Evolutionary conservation across 1,140 invertebrate genomes (phyloP), one percentile per base, ranked within the genome.

Genomic region (Drosophila leontia): DNA sequence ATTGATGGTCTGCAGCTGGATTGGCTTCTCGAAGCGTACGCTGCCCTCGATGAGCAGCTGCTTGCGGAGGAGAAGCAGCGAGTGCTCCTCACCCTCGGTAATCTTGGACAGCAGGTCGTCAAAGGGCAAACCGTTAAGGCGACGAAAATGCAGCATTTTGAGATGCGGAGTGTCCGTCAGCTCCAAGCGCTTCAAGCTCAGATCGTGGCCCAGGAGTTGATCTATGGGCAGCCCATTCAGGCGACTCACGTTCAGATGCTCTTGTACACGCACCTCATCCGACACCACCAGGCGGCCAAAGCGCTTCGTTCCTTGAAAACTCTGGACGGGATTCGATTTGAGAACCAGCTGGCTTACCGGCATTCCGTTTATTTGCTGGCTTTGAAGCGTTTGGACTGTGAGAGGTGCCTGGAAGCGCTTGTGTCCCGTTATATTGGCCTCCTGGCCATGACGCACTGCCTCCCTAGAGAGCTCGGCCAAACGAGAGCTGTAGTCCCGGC

Each of bases 11-110:
- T 75, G 29, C 17, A 92, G 53, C 11, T 78, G 69, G 4, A 92
- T 39, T 3, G 59, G 42, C 2, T 67, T 44, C 4, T 75, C 68
- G 29, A 92, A 92, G 8, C 76, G 47, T 3, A 91, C 82, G 53
- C 90, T 92, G 3, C 91, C 91, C 37, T 92, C 80, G 7, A 92
- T 68, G 13, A 92, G 62, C 0, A 92, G 55, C 32, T 92, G 82
- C 35, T 92, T 92, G 53, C 64, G 82, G 0, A 92, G 71, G 9
- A 91, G 63, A 7, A 92, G 56, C 17, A 51, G 59, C 6, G 35
- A 8, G 8, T 77, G 48, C 8, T 44, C n/a, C 8, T 51, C 17
- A 1, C 17, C 37, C n/a, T 44, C 57, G 15, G 72, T 69, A 0
- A 81, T 51, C 35, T 70, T 70, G 17, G 55, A 47, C 19, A 91